phyloP scores from a whole-genome alignment of 2,888 invertebrate species.

The Lepidocyrtinus sp. region DNA sequence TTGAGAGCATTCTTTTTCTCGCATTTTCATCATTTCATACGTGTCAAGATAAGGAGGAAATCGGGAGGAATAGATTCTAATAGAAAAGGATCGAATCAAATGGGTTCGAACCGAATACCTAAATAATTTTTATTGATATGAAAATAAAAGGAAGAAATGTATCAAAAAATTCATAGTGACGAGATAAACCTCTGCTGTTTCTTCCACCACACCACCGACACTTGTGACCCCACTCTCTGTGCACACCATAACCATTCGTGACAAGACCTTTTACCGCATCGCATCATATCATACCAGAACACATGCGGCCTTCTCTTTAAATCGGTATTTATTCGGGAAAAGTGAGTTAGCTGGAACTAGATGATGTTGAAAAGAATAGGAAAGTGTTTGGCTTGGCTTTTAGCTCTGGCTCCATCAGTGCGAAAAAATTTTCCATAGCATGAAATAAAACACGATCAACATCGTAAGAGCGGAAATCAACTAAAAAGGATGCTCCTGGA shows the following conservation, averaged over 20 bases:
- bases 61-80: constrained; percentile 1
- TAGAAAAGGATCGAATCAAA: too few relatives aligned
- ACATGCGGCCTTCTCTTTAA: not conserved
- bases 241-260: too few relatives aligned
- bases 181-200: not conserved
- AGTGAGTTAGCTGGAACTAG: not conserved
- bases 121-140: constrained; percentile 18
- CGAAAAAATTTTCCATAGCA: not conserved
- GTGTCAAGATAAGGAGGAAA: constrained; percentile 15
- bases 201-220: not conserved
- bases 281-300: too few relatives aligned
- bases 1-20: not conserved
- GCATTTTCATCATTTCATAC: constrained; percentile 5
- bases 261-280: constrained; percentile 16
- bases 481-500: constrained; percentile 3
- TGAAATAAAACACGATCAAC: constrained; percentile 1
- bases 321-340: not conserved
- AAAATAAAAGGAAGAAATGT: constrained; percentile 9
- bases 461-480: constrained; percentile 14
- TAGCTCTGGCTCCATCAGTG: not conserved
- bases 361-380: not conserved
- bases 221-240: constrained; percentile 8
- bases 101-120: not conserved
- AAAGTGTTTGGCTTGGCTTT: not conserved
- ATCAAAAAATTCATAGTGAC: not conserved